A percentile compares a stretch with the other conserved stretches of the same genome.
Conservation (phyloP, 2,113 vertebrate species). For the Ginglymostoma cirratum region DNA sequence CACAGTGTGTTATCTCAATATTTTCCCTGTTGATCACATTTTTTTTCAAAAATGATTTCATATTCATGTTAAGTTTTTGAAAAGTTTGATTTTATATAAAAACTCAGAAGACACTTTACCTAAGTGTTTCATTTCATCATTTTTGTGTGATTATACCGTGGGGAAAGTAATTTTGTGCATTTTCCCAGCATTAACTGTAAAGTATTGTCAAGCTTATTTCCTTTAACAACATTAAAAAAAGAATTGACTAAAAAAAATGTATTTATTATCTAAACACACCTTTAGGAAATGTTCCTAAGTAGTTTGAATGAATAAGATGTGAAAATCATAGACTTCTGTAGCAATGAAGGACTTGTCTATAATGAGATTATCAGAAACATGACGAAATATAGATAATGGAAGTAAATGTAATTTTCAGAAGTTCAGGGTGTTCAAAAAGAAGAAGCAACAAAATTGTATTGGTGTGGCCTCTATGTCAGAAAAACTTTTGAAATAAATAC, state of each 20-base stretch:
- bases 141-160: background rate
- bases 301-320: background rate
- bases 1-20: background rate
- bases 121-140: background rate
- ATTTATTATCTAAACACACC: background rate
- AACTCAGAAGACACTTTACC: background rate
- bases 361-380: background rate
- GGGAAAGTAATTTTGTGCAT: background rate
- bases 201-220: background rate
- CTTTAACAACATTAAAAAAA: background rate
- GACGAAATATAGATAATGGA: background rate
- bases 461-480: background rate
- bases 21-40: background rate
- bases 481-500: background rate
- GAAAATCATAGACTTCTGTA: background rate
- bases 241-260: background rate
- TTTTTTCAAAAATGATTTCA: background rate
- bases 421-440: background rate
- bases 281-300: background rate
- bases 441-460: background rate
- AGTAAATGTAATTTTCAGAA: background rate
- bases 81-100: background rate
- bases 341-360: background rate
- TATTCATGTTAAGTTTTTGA: background rate
- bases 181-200: background rate